Evolutionary conservation across 2,888 invertebrate genomes (phyloP), one percentile per base, ranked within the genome.

Genomic region (Mimachlamys varia): DNA sequence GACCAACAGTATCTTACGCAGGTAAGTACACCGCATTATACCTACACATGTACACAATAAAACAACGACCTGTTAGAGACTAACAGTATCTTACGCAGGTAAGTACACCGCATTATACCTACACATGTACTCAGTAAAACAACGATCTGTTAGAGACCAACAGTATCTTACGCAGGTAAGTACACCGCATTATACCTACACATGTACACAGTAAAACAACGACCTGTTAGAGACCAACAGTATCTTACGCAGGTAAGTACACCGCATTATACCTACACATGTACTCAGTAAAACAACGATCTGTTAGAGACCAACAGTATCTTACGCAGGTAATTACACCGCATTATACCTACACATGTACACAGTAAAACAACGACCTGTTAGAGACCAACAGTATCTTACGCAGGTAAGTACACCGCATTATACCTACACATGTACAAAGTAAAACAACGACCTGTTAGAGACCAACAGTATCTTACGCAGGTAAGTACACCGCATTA

Each of bases 281-380:
- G n/a, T n/a, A n/a, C n/a, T n/a, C n/a, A 98, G 92, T 98, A 97
- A 95, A 98, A 99, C 97, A 98, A 98, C 19, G 98, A 98, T 94
- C 97, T 99, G 44, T 98, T 98, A 88, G 99, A 99, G 95, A 97
- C 97, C 92, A 97, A 97, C 94, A 97, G 96, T 90, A 96, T 96
- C 50, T 93, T 96, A 33, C 94, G 95, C 92, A 96, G 94, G 96
- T 97, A 93, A 93, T 95, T 93, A 19, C 87, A 15, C 0, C 53
- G n/a, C n/a, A n/a, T n/a, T n/a, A n/a, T n/a, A n/a, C n/a, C n/a
- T n/a, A n/a, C n/a, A n/a, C n/a, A n/a, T n/a, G n/a, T n/a, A n/a
- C n/a, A n/a, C n/a, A 98, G 92, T 98, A 97, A 95, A 98, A 99
- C 97, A 98, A 98, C 19, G 98, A 98, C 94, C 97, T 99, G 44